Evolutionary conservation across 2,797 vertebrate species (phyloP), one percentile per base, ranked within the genome.

Genomic region (Galago senegalensis): DNA sequence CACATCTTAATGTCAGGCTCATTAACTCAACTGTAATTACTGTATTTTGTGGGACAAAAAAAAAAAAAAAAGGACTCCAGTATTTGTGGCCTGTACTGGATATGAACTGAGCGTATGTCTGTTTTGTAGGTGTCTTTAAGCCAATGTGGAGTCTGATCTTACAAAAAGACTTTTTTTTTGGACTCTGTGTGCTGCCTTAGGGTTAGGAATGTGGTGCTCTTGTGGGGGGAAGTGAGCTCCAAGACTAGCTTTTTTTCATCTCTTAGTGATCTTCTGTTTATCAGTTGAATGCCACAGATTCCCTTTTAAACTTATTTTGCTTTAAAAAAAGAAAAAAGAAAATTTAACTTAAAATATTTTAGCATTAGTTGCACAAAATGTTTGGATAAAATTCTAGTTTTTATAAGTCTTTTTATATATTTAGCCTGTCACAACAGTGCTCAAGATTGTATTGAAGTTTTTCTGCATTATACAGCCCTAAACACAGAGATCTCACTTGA

Each of bases 321-420:
- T 98, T 99, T 99, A 98, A 98, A 98, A 97, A 97, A 91, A 81
- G 46, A 85, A 89, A 63, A 98, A 98, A 98, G 97, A 98, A 98
- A 99, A 98, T 98, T 98, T 98, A 99, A 99, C 98, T 99, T 99
- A 98, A 99, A 98, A 99, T 99, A 98, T 98, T 98, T 98, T 99
- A 98, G 98, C 98, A 98, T 99, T 99, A 99, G 99, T 99, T 99
- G 98, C 98, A 98, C 99, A 99, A 99, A 98, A 99, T 98, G 98
- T 99, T 99, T 99, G 99, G 99, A 99, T 99, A 99, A 99, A 99
- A 99, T 99, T 99, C 99, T 99, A 99, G 99, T 99, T 99, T 99
- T 99, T 99, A 99, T 99, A 99, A 99, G 99, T 99, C 98, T 99
- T 99, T 99, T 99, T 99, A 99, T 99, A 99, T 99, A 99, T 99